Conservation (phyloP, 2,888 invertebrate species). For the Tenthredo distinguenda region DNA sequence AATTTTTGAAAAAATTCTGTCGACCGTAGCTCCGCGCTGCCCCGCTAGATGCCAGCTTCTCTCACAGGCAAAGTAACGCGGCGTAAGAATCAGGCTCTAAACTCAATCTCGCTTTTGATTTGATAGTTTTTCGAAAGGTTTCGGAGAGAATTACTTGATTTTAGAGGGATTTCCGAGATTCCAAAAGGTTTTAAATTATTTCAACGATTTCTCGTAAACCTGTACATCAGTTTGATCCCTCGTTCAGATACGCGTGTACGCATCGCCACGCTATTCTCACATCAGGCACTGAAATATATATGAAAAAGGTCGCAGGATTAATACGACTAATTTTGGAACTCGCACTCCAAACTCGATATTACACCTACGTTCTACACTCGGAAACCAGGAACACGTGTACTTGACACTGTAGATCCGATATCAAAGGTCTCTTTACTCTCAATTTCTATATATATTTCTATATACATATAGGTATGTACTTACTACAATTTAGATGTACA, state of each 20-base stretch:
- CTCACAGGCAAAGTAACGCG: neutral
- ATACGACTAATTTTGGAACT: constrained; percentile 46
- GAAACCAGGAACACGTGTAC: constrained; percentile 27
- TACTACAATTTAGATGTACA: neutral
- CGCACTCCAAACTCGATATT: neutral
- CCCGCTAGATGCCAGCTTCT: neutral
- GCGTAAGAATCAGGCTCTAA: neutral
- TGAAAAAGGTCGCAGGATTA: neutral
- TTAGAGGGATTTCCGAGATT: neutral
- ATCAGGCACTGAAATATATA: neutral
- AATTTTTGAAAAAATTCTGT: neutral
- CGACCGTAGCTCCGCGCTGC: neutral
- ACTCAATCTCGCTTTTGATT: neutral
- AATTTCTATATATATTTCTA: constrained; percentile 19
- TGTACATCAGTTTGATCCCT: neutral
- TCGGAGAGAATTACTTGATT: neutral
- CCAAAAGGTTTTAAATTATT: neutral
- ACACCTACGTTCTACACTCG: neutral
- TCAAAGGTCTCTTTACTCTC: constrained; percentile 29
- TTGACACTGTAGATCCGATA: constrained; percentile 47
- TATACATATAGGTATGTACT: neutral
- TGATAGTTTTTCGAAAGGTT: neutral
- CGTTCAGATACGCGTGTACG: no score
- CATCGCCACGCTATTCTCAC: neutral
- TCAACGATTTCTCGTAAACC: neutral